phyloP scores from a whole-genome alignment of 2,888 invertebrate species.

The Ptychoptera albimana region DNA sequence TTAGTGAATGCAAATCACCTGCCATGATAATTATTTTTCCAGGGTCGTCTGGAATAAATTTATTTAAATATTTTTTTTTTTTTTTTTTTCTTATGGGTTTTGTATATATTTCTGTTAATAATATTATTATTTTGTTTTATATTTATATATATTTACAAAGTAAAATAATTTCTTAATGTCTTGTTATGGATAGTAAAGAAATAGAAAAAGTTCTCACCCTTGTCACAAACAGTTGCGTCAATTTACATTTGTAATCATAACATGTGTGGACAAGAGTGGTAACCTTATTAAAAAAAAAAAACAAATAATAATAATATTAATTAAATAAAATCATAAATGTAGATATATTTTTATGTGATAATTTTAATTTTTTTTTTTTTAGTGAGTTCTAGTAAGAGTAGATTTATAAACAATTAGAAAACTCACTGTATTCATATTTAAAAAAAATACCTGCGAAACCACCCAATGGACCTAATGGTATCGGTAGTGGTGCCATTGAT shows the following conservation, averaged over 20 bases:
- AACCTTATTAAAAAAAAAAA: no score
- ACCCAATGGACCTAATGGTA: constrained; percentile 30
- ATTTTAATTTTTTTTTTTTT: background rate
- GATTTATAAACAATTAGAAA: background rate
- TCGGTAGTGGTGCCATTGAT: constrained; percentile 31
- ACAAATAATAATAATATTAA: no score
- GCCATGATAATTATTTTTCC: constrained; percentile 34
- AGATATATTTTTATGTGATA: background rate
- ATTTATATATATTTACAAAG: background rate
- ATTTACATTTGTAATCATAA: no score
- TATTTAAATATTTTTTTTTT: background rate
- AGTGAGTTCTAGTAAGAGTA: background rate
- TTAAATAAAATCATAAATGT: background rate
- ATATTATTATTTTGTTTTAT: background rate
- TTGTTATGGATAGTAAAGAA: background rate
- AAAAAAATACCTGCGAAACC: constrained; percentile 29
- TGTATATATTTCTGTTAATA: constrained; percentile 1
- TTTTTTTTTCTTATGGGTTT: background rate
- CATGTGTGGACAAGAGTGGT: no score
- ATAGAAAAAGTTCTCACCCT: background rate
- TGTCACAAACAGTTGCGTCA: no score
- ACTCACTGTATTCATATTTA: background rate
- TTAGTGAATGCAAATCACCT: constrained; percentile 21
- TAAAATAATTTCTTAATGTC: background rate
- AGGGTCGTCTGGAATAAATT: constrained; percentile 26